phyloP scores from a whole-genome alignment of 2,888 invertebrate genomes.

The Nomada flava region DNA sequence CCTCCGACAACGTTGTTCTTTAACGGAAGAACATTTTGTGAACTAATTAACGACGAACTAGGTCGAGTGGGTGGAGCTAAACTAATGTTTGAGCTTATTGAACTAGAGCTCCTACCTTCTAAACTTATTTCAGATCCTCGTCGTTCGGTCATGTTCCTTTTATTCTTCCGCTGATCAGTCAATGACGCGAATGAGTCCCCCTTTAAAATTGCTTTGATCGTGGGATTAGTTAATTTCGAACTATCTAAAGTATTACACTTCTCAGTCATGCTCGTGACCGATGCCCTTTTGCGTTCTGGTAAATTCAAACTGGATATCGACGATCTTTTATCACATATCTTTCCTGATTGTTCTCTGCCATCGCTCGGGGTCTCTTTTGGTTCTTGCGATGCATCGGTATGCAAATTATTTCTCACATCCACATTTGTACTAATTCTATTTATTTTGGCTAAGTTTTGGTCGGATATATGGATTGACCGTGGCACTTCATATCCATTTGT shows the following conservation, averaged over 20 bases:
- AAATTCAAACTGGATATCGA: conserved; percentile 78
- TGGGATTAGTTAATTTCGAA: conserved; percentile 64
- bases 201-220: conserved; percentile 71
- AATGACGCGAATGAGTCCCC: conserved; percentile 77
- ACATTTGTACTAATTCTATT: conserved; percentile 42
- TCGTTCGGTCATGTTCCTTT: conserved; percentile 54
- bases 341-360: conserved; percentile 55
- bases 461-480: conserved; percentile 80
- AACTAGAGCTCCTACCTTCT: conserved; percentile 74
- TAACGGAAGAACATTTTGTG: conserved; percentile 72
- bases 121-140: conserved; percentile 74
- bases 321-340: conserved; percentile 72
- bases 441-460: conserved; percentile 58
- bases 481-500: conserved; percentile 89
- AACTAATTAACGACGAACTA: conserved; percentile 78
- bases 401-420: conserved; percentile 42
- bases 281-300: conserved; percentile 73
- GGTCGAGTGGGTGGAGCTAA: conserved; percentile 76
- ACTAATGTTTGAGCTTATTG: conserved; percentile 73
- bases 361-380: conserved; percentile 44
- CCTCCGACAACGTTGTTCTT: conserved; percentile 66
- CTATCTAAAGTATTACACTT: conserved; percentile 78
- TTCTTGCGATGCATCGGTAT: conserved; percentile 50
- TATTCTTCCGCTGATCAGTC: conserved; percentile 72
- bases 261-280: conserved; percentile 74